These are phyloP conservation scores for Daubentonia madagascariensis DNA, from an alignment of 2,113 vertebrate genomes.

Conservation along the genomic window DNA sequence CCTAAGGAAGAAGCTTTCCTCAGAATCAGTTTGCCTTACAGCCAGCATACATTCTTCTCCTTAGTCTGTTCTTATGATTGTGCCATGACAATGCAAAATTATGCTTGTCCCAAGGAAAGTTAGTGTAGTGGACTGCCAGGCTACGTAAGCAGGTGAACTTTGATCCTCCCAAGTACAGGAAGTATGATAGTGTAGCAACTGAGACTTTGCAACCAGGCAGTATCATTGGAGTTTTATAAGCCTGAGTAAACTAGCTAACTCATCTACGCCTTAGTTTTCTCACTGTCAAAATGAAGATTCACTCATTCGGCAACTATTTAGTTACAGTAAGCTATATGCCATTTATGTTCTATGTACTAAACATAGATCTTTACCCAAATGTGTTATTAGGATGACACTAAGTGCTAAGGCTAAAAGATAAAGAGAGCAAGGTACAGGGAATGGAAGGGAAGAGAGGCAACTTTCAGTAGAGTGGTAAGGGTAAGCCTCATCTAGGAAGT, in stretches of 20 bases:
- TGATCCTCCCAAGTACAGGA: not conserved
- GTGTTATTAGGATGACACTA: not conserved
- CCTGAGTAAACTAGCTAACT: not conserved
- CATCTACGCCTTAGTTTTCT: not conserved
- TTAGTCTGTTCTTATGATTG: not conserved
- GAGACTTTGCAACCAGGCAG: not conserved
- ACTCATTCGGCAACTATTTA: not conserved
- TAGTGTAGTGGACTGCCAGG: not conserved
- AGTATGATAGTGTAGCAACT: not conserved
- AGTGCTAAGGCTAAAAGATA: not conserved
- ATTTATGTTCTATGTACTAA: not conserved
- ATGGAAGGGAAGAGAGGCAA: not conserved
- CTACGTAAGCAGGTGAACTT: not conserved
- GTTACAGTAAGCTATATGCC: fast-evolving
- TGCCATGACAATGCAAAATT: not conserved
- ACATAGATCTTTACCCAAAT: not conserved
- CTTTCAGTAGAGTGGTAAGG: not conserved
- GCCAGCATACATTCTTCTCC: not conserved
- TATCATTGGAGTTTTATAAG: not conserved
- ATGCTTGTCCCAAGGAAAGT: not conserved
- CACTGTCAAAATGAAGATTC: not conserved
- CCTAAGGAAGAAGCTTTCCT: not conserved
- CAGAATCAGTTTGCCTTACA: not conserved
- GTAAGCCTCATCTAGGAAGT: not conserved
- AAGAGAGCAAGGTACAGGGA: not conserved